Percentiles rank a stretch among this genome's conserved stretches.
Conservation (phyloP, 1,140 invertebrate species). For the Drosophila nannoptera region DNA sequence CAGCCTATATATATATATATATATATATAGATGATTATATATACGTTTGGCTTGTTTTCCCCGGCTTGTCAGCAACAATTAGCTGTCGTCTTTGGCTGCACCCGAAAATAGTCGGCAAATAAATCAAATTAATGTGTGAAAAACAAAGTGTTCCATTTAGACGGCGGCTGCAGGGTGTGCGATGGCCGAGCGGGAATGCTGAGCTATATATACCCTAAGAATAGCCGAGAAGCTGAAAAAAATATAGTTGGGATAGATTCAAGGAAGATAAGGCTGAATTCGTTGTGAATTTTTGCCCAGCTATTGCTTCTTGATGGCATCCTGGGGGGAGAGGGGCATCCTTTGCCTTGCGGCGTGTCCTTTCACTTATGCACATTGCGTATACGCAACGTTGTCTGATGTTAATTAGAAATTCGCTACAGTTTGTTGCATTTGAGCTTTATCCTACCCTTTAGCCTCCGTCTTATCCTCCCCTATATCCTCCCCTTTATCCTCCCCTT, state of each 20-base stretch:
- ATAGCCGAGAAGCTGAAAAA: not conserved
- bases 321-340: not conserved
- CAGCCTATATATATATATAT: constrained; percentile 6
- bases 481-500: not conserved
- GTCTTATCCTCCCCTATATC: too few relatives aligned
- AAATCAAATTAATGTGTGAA: constrained; percentile 71
- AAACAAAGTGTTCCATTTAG: constrained; percentile 22
- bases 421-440: constrained; percentile 1
- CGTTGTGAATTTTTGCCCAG: too few relatives aligned
- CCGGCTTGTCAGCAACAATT: constrained; percentile 68
- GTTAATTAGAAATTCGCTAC: constrained; percentile 28
- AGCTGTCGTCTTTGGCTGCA: constrained; percentile 50
- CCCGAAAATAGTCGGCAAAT: constrained; percentile 61
- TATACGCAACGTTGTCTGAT: constrained; percentile 40
- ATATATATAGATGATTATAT: not conserved
- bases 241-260: not conserved
- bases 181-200: not conserved
- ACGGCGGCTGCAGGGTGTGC: constrained; percentile 1
- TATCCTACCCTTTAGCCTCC: not conserved
- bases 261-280: too few relatives aligned
- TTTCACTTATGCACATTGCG: constrained; percentile 25
- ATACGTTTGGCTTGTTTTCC: constrained; percentile 25
- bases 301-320: too few relatives aligned
- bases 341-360: not conserved
- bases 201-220: not conserved